These are phyloP conservation scores for Antheraea mylitta DNA, from an alignment of 1,140 invertebrate species.

Conservation along the genomic window DNA sequence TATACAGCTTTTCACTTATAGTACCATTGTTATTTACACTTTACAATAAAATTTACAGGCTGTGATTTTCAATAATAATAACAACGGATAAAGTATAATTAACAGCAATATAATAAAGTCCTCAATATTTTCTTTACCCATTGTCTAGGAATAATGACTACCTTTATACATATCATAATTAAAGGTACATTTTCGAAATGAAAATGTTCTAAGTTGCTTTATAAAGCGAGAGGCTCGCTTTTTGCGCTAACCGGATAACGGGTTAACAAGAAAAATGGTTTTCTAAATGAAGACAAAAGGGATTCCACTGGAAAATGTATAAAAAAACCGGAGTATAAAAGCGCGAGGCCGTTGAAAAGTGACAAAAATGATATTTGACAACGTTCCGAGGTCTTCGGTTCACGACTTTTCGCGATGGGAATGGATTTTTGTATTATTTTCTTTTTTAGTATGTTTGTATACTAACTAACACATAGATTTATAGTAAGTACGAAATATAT, in stretches of 20 bases:
- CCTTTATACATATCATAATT: conserved; percentile 37
- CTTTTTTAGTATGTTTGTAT: background rate
- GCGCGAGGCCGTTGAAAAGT: conserved; percentile 24
- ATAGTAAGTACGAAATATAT: no score
- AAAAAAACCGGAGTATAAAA: conserved; percentile 21
- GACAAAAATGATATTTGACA: conserved; percentile 47
- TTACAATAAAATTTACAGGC: no score
- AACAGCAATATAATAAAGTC: no score
- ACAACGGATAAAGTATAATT: no score
- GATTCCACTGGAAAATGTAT: conserved; percentile 33
- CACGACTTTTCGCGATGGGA: background rate
- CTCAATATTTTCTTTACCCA: background rate
- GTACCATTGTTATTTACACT: no score
- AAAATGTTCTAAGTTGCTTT: conserved; percentile 26
- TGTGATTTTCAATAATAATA: no score
- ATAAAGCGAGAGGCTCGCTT: conserved; percentile 22
- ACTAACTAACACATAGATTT: no score
- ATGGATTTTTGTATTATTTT: background rate
- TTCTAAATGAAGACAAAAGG: conserved; percentile 53
- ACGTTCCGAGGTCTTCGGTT: conserved; percentile 11
- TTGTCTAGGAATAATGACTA: background rate
- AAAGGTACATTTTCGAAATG: conserved; percentile 49
- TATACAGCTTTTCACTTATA: no score
- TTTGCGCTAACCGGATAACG: conserved; percentile 40
- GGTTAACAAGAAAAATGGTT: conserved; percentile 52